Evolutionary conservation across 2,888 invertebrate species (phyloP), one percentile per base, ranked within the genome.

Genomic region (Ferrisia virgata): DNA sequence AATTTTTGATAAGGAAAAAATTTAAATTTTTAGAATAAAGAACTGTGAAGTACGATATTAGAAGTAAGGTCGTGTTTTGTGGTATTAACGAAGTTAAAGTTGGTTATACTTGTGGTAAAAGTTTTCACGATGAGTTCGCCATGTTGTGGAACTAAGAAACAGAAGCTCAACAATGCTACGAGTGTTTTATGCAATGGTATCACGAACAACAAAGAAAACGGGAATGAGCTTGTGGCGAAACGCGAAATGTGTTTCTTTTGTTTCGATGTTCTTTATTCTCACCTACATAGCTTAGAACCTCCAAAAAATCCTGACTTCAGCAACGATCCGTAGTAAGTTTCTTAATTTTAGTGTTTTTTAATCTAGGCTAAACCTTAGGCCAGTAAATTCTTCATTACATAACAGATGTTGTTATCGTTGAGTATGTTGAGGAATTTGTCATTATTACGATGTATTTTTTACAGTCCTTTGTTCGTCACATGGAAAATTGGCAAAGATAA

Each of bases 241-340:
- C 94, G 95, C 86, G 98, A 98, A 89, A 99, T 99, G 99, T 97
- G 97, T 89, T 96, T 95, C 91, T 99, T 95, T 91, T 99, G 99
- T 92, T 99, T 99, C 91, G 99, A 99, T 91, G 97, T 98, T 87
- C 93, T 99, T 87, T 95, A 97, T 90, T 93, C 94, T 90, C 96
- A 98, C 90, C 92, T 99, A 88, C 94, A 97, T 90, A 95, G 94
- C 89, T 92, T 95, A 89, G 96, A 97, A 87, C 94, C 96, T 87
- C 98, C 98, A 87, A 94, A 94, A 89, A 92, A 93, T 87, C 97
- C 98, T 88, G 92, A 93, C 89, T 98, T 99, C 90, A 95, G 95
- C 88, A 97, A 98, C 89, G 97, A 97, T 88, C 93, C 96, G 89
- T 97, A 94, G 97, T 97, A 92, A 95, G 96, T 93, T 83, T 43